Percentiles rank a stretch among this genome's conserved stretches.
phyloP scores from a whole-genome alignment of 1,140 invertebrate species.

The Drosophila willistoni region DNA sequence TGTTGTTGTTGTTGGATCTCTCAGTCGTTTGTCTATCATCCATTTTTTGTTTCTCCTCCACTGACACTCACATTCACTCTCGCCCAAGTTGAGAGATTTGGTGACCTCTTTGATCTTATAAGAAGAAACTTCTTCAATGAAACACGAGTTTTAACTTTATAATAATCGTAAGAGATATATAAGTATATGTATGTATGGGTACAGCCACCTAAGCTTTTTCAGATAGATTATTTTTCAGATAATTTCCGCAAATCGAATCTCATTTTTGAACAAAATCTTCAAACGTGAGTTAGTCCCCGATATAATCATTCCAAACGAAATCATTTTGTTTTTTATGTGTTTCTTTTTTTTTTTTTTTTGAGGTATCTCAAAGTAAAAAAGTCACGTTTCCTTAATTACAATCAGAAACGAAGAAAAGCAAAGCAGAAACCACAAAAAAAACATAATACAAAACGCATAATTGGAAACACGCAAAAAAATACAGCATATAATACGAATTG shows the following conservation, averaged over 20 bases:
- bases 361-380: constrained; percentile 48
- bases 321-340: constrained; percentile 50
- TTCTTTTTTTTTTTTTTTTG: not conserved
- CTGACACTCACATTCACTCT: constrained; percentile 37
- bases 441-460: constrained; percentile 75
- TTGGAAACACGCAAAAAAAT: constrained; percentile 76
- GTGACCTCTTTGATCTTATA: constrained; percentile 74
- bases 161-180: constrained; percentile 38
- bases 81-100: constrained; percentile 69
- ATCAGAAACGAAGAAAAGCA: constrained; percentile 63
- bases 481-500: constrained; percentile 27
- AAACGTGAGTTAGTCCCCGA: constrained; percentile 62
- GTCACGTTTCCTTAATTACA: constrained; percentile 82
- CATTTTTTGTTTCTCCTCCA: constrained; percentile 50
- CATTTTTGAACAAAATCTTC: constrained; percentile 48
- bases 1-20: constrained; percentile 36
- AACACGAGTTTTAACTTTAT: constrained; percentile 75
- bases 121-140: constrained; percentile 59
- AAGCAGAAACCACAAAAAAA: constrained; percentile 66
- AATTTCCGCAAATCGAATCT: constrained; percentile 71
- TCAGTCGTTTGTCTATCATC: constrained; percentile 61
- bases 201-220: not conserved
- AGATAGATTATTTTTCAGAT: constrained; percentile 29
- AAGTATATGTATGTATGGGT: not conserved
- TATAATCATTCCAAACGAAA: constrained; percentile 36